Conservation (phyloP, 2,888 invertebrate species). For the Pinctada fucata region DNA sequence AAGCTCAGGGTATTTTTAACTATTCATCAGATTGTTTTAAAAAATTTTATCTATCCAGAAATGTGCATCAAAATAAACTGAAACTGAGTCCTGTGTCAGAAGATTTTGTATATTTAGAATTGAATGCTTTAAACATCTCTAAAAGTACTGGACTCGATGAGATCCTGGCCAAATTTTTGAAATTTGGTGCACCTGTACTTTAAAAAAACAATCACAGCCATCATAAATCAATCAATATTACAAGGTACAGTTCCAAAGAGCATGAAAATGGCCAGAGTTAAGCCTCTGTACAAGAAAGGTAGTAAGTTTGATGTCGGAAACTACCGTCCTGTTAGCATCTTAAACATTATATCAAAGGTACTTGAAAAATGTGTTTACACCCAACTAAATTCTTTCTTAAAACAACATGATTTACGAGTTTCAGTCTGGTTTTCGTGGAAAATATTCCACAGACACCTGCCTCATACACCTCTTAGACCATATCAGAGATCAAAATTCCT, state of each 20-base stretch:
- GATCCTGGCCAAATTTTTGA: constrained; percentile 20
- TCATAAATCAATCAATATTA: constrained; percentile 23
- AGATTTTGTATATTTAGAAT: constrained; percentile 2
- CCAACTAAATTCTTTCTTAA: constrained; percentile 2
- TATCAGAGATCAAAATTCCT: not conserved
- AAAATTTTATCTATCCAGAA: too few species aligned
- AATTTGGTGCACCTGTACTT: constrained; percentile 1
- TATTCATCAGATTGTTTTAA: too few species aligned
- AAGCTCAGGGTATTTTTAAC: too few species aligned
- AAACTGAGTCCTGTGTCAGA: not conserved
- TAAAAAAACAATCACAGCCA: not conserved
- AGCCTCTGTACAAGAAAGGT: constrained; percentile 40
- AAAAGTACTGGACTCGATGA: constrained; percentile 21
- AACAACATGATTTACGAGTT: constrained; percentile 27
- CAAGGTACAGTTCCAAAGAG: constrained; percentile 32
- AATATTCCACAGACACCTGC: constrained; percentile 33
- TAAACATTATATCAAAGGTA: constrained; percentile 32
- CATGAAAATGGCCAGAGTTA: constrained; percentile 33
- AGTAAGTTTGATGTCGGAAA: constrained; percentile 32
- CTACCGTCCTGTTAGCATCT: constrained; percentile 44
- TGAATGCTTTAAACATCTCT: not conserved
- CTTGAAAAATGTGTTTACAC: not conserved
- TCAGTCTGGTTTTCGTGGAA: constrained; percentile 26
- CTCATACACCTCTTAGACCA: constrained; percentile 12
- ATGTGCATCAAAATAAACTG: too few species aligned